These are phyloP conservation scores for Brachyalestes nurse DNA, from an alignment of 2,797 vertebrate genomes.

Conservation along the genomic window DNA sequence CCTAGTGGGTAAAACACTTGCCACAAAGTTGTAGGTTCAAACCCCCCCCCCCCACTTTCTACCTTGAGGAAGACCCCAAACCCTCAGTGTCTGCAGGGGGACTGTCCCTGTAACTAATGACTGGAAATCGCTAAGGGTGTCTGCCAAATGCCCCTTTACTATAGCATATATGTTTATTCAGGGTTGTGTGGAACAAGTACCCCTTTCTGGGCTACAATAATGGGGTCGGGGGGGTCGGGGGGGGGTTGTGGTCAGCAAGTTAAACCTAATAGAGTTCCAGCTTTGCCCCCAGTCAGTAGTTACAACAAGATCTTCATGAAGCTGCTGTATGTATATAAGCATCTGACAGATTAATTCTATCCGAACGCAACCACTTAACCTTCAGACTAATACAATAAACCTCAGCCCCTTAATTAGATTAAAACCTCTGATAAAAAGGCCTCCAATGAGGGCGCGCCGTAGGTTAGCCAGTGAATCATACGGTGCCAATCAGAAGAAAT, in stretches of 20 bases:
- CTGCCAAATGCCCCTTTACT: no score
- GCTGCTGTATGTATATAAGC: background rate
- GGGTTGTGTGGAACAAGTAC: background rate
- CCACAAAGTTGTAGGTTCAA: no score
- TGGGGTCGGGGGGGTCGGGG: no score
- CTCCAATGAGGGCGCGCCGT: background rate
- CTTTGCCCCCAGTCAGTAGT: background rate
- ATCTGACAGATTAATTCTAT: background rate
- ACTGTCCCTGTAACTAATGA: no score
- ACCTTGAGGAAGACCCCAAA: no score
- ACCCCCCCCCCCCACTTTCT: no score
- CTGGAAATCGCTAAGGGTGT: no score
- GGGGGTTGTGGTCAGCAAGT: background rate
- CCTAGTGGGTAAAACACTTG: no score
- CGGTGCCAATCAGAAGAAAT: background rate
- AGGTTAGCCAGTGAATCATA: background rate
- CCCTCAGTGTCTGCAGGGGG: no score
- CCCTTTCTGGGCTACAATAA: background rate
- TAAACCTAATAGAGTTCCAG: background rate
- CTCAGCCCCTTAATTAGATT: background rate
- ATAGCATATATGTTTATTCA: background rate
- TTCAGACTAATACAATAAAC: slow-evolving; percentile 5
- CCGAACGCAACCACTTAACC: background rate
- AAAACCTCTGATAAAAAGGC: background rate
- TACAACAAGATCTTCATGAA: background rate